Evolutionary conservation across 53 echinoderm and acorn worm species (phyloP).

Genomic region (Paelopatides confundens): DNA sequence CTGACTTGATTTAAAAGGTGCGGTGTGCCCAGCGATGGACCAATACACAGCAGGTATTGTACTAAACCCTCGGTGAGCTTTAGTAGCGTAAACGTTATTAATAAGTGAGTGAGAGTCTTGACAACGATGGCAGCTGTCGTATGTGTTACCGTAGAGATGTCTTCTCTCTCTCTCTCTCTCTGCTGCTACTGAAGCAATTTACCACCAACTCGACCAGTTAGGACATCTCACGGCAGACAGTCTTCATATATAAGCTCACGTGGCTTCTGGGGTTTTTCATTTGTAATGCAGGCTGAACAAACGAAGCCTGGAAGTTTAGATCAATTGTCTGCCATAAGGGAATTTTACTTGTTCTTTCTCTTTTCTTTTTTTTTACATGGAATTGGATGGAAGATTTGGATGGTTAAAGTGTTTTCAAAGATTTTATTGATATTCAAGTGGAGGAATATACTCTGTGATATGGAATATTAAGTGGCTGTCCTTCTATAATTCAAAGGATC

Average conservation of each 20-base stretch:
- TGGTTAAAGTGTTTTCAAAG: not conserved
- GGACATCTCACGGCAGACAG: not conserved
- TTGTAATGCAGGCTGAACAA: slow-evolving; percentile 35
- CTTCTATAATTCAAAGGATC: not conserved
- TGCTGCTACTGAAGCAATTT: not conserved
- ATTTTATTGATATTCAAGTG: not conserved
- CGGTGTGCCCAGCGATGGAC: too few species aligned
- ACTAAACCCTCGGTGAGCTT: too few species aligned
- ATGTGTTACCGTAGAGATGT: not conserved
- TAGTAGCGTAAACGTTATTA: not conserved
- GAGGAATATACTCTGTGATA: not conserved
- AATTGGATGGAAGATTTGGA: not conserved
- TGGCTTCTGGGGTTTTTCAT: slow-evolving; percentile 15
- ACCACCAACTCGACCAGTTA: not conserved
- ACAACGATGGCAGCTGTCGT: not conserved
- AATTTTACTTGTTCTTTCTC: not conserved
- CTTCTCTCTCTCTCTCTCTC: not conserved
- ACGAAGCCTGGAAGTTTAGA: slow-evolving; percentile 16
- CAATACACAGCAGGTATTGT: too few species aligned
- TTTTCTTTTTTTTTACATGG: not conserved
- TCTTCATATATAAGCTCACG: slow-evolving; percentile 4
- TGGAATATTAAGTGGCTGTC: slow-evolving; percentile 3
- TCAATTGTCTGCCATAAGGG: slow-evolving; percentile 22
- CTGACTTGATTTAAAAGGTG: too few species aligned
- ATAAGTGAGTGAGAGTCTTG: not conserved